Percentiles rank a stretch among this genome's conserved stretches.
Conservation (phyloP, 2,888 invertebrate species). For the Yponomeuta plumbellus region DNA sequence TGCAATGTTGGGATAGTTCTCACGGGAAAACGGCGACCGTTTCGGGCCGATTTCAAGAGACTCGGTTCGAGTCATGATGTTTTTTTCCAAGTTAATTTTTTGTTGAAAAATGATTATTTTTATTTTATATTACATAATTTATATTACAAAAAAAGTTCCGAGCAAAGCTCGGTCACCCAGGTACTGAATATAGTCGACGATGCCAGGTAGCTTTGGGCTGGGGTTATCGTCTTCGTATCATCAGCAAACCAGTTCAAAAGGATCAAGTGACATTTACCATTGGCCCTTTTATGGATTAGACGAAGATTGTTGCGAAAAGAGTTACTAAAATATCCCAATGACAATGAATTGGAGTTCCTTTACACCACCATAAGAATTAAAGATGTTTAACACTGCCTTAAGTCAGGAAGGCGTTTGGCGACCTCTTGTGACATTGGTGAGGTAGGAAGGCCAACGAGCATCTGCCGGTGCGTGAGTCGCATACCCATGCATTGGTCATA, state of each 20-base stretch:
- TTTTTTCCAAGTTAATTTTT: too few species aligned
- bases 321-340: not conserved
- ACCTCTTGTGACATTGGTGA: slow-evolving; percentile 33
- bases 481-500: slow-evolving; percentile 16
- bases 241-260: slow-evolving; percentile 50
- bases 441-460: slow-evolving; percentile 41
- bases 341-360: not conserved
- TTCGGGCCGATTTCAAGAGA: too few species aligned
- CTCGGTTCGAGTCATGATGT: too few species aligned
- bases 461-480: slow-evolving; percentile 16
- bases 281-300: slow-evolving; percentile 31
- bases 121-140: too few species aligned
- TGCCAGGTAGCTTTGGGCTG: slow-evolving; percentile 57
- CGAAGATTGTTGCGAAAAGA: not conserved
- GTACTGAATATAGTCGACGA: slow-evolving; percentile 47
- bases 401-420: slow-evolving; percentile 2
- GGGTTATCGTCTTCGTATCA: slow-evolving; percentile 64
- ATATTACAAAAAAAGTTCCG: too few species aligned
- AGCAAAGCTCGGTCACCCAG: too few species aligned
- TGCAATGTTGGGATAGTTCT: too few species aligned
- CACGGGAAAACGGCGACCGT: too few species aligned
- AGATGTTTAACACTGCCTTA: not conserved
- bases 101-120: too few species aligned
- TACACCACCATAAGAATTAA: not conserved
- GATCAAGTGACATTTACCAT: slow-evolving; percentile 61